Percentiles rank a stretch among this genome's conserved stretches.
Evolutionary conservation across 2,113 vertebrate genomes (phyloP).

Genomic region (Ifrita kowaldi): DNA sequence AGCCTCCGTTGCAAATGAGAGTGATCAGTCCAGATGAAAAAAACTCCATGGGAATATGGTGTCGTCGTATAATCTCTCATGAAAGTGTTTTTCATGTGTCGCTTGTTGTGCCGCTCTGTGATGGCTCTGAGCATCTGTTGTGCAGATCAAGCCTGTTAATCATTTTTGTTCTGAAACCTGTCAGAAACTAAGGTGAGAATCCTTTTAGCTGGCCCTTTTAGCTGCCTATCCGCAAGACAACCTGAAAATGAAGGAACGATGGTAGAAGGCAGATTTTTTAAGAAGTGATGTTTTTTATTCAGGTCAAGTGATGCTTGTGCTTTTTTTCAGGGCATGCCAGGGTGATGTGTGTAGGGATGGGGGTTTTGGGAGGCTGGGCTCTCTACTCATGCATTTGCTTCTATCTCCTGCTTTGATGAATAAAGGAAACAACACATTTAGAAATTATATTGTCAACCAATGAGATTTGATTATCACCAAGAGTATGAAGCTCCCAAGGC

Average conservation of each 20-base stretch:
- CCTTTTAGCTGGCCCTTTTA: neutral
- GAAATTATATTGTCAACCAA: neutral
- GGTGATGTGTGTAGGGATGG: neutral
- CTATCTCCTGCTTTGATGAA: conserved; percentile 4
- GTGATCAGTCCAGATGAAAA: neutral
- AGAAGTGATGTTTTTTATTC: neutral
- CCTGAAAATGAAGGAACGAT: neutral
- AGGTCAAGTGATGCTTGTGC: neutral
- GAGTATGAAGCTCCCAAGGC: neutral
- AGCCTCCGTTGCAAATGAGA: neutral
- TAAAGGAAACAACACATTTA: neutral
- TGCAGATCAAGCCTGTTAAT: conserved; percentile 10
- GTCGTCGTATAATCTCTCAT: neutral
- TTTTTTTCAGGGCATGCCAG: neutral
- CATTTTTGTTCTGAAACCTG: conserved; percentile 4
- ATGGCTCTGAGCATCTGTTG: conserved; percentile 3
- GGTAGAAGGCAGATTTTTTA: neutral
- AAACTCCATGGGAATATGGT: neutral
- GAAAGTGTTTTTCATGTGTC: neutral
- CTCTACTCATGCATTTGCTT: neutral
- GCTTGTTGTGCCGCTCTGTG: neutral
- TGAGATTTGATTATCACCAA: neutral
- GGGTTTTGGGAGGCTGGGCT: neutral
- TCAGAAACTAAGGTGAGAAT: conserved; percentile 12
- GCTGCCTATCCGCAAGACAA: neutral